These are phyloP conservation scores for Agelaius tricolor DNA, from an alignment of 2,113 vertebrate genomes.

Conservation along the genomic window DNA sequence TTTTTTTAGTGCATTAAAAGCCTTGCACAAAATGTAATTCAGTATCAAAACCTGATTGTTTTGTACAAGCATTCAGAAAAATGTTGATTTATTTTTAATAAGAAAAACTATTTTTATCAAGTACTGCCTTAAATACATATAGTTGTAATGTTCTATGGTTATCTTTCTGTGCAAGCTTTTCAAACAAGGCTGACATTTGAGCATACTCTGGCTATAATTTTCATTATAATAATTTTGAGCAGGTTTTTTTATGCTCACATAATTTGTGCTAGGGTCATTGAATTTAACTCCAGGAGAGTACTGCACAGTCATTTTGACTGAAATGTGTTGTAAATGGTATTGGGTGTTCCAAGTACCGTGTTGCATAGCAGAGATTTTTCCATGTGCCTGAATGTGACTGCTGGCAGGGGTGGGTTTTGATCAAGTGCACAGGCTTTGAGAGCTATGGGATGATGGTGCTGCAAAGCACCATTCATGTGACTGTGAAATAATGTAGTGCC, in stretches of 20 bases:
- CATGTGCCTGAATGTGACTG: background rate
- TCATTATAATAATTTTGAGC: slow-evolving; percentile 3
- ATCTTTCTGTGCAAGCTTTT: background rate
- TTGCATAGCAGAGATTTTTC: slow-evolving; percentile 7
- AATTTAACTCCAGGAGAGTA: slow-evolving; percentile 33
- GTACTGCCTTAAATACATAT: background rate
- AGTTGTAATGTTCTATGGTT: background rate
- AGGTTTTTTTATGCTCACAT: background rate
- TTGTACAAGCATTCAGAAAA: background rate
- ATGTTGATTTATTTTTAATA: background rate
- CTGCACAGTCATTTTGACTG: slow-evolving; percentile 6
- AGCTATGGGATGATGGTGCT: background rate
- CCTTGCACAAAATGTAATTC: background rate
- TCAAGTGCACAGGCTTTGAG: background rate
- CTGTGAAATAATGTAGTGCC: background rate
- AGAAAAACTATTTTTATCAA: background rate
- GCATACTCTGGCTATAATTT: background rate
- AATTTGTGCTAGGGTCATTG: slow-evolving; percentile 18
- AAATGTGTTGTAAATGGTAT: slow-evolving; percentile 18
- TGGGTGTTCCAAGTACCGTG: background rate
- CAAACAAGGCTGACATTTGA: background rate
- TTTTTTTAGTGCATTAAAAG: background rate
- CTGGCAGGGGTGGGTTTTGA: background rate
- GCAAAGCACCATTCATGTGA: background rate
- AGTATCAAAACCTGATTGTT: background rate